Evolutionary conservation across 2,888 invertebrate species (phyloP).

Genomic region (Didymodactylos carnosus): DNA sequence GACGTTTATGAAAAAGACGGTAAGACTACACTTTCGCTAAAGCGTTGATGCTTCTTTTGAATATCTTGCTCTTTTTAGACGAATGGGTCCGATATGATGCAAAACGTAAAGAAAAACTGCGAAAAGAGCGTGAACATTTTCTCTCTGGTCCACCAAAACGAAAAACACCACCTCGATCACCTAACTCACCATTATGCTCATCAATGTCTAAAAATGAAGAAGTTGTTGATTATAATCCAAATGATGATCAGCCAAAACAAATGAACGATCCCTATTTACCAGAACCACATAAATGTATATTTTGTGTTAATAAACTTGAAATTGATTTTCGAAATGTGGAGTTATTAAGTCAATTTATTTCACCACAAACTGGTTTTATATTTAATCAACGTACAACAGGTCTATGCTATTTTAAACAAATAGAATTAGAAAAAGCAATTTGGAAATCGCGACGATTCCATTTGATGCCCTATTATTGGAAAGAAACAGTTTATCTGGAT

Average conservation of each 20-base stretch:
- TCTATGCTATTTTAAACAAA: slow-evolving; percentile 61
- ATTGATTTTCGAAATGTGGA: slow-evolving; percentile 76
- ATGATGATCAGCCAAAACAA: background rate
- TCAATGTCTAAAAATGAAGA: background rate
- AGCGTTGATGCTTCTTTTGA: too few relatives aligned
- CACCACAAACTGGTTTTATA: slow-evolving; percentile 72
- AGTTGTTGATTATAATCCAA: background rate
- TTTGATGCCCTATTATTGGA: slow-evolving; percentile 61
- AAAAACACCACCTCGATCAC: background rate
- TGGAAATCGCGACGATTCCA: slow-evolving; percentile 52
- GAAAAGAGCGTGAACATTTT: background rate
- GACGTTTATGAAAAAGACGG: slow-evolving; percentile 1
- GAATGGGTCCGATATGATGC: background rate
- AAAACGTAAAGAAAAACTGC: background rate
- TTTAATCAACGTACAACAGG: slow-evolving; percentile 84
- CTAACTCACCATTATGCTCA: background rate
- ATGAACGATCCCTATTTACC: slow-evolving; percentile 51
- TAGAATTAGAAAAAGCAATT: slow-evolving; percentile 52
- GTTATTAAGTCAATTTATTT: slow-evolving; percentile 79
- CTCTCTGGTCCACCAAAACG: background rate
- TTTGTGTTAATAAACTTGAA: slow-evolving; percentile 59
- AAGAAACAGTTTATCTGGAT: slow-evolving; percentile 54
- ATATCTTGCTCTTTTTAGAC: too few relatives aligned
- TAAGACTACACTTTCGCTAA: too few relatives aligned
- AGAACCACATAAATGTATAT: slow-evolving; percentile 51